phyloP scores from a whole-genome alignment of 2,797 vertebrate species.

The Notamacropus eugenii region DNA sequence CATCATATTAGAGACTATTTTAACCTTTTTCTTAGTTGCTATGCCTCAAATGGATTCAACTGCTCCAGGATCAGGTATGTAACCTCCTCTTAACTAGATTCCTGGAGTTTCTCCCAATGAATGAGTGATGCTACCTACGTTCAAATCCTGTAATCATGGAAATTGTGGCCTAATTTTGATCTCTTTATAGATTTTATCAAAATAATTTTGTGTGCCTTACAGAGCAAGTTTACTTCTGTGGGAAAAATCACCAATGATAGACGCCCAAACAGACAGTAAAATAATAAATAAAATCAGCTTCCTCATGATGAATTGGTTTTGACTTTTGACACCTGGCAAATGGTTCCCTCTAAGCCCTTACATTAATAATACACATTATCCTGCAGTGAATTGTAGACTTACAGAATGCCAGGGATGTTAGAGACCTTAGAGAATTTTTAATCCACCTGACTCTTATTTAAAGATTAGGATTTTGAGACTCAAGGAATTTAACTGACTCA shows the following conservation, averaged over 20 bases:
- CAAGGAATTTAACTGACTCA: background rate
- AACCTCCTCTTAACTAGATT: background rate
- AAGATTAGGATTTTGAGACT: background rate
- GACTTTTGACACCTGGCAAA: background rate
- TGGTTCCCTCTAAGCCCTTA: background rate
- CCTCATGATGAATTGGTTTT: background rate
- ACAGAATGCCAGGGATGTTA: background rate
- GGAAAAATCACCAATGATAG: background rate
- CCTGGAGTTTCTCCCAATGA: background rate
- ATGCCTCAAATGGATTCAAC: background rate
- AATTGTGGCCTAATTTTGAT: background rate
- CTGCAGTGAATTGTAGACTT: background rate
- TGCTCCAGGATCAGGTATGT: background rate
- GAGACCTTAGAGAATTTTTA: background rate
- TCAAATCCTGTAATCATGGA: background rate
- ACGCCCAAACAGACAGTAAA: background rate
- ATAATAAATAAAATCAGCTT: background rate
- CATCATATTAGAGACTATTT: background rate
- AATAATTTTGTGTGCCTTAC: background rate
- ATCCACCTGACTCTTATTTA: background rate
- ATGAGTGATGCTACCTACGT: background rate
- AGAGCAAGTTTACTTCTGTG: background rate
- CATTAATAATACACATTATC: background rate
- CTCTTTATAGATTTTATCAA: background rate
- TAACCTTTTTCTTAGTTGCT: background rate